Conservation (phyloP, 2,888 invertebrate genomes). For the Stenodera caucasica region DNA sequence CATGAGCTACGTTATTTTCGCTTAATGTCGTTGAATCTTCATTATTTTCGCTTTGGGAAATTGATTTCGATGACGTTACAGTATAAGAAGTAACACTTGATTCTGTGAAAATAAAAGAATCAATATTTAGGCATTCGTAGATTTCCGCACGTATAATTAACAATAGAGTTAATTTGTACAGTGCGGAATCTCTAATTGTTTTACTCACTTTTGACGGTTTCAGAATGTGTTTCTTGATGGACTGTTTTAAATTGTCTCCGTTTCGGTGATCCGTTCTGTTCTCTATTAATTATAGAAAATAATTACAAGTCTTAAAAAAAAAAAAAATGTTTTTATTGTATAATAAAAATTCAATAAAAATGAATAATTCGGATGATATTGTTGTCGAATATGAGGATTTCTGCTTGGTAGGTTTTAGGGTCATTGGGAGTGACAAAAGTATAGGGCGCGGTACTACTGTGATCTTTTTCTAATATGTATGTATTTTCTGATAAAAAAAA, state of each 20-base stretch:
- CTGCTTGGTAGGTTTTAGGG: slow-evolving; percentile 41
- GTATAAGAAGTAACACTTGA: slow-evolving; percentile 40
- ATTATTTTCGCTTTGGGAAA: slow-evolving; percentile 27
- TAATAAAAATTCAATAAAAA: neutral
- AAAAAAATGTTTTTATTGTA: too few species aligned
- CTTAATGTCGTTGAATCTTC: slow-evolving; percentile 23
- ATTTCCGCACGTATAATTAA: too few species aligned
- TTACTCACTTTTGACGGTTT: slow-evolving; percentile 57
- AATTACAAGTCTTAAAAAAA: slow-evolving; percentile 5
- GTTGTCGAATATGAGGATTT: slow-evolving; percentile 37
- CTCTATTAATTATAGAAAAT: slow-evolving; percentile 13
- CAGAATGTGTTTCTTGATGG: slow-evolving; percentile 56
- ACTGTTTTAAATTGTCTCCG: slow-evolving; percentile 54
- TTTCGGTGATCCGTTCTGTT: slow-evolving; percentile 56
- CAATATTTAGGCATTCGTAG: too few species aligned
- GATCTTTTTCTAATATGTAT: neutral
- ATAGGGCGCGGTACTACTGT: slow-evolving; percentile 37
- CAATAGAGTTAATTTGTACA: too few species aligned
- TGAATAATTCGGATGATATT: slow-evolving; percentile 28
- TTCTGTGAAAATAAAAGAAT: slow-evolving; percentile 25
- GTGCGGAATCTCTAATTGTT: too few species aligned
- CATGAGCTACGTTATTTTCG: slow-evolving; percentile 25
- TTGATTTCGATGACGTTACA: slow-evolving; percentile 28
- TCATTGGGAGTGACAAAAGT: slow-evolving; percentile 29
- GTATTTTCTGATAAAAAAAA: neutral